Evolutionary conservation across 2,113 vertebrate species (phyloP), one percentile per base, ranked within the genome.

Genomic region (Anoplopoma fimbria): DNA sequence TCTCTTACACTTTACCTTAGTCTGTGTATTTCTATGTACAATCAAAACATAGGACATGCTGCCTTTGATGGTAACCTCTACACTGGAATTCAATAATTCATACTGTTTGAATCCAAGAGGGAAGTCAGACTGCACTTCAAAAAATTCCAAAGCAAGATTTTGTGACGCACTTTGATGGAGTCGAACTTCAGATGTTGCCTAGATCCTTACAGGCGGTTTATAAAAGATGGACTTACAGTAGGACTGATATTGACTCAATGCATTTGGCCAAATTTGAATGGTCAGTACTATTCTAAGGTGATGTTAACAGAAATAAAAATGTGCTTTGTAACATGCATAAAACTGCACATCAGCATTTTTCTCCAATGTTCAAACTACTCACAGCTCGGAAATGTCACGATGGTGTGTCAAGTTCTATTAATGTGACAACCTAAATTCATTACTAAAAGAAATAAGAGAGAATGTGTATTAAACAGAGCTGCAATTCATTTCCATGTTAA

Each of bases 11-110:
- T 65, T 34, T 19, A 29, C 42, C 25, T 23, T 53, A 27, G 70
- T 62, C 49, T 58, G 49, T 47, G 31, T 69, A 57, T 62, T 60
- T 51, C 55, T 74, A n/a, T 73, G 57, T 77, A 34, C 21, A 58
- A 63, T 61, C 6, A 49, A 17, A 82, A 36, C 51, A 72, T 42
- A 55, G 47, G 25, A 57, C 68, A 61, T 17, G 4, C 53, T 70
- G 62, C 38, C 73, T 88, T 81, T 90, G 77, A 92, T 81, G 73
- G 60, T 86, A 79, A 85, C 69, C 78, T 79, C 68, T 55, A 75
- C 73, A 40, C n/a, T 62, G 58, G 45, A 47, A 72, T 83, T 78
- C 25, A 89, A 78, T 86, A 84, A 90, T 89, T 79, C 45, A 84
- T 69, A 83, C 53, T 64, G 34, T 87, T 61, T 86, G 49, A 84